Evolutionary conservation across 2,797 vertebrate species (phyloP).

Genomic region (Rhinella marina): DNA sequence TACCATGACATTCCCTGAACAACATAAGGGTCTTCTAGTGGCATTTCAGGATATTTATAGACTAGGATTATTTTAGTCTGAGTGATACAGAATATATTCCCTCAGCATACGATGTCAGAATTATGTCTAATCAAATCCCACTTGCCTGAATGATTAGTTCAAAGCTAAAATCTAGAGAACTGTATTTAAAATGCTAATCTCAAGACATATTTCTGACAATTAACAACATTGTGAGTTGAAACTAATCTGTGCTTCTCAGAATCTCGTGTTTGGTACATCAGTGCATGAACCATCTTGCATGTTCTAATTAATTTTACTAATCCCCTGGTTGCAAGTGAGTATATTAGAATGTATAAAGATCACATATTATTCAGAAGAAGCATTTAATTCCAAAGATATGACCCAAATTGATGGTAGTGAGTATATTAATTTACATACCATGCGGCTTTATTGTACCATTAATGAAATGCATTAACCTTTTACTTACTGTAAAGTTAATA

Average conservation of each 20-base stretch:
- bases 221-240: slow-evolving; percentile 62
- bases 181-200: slow-evolving; percentile 68
- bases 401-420: slow-evolving; percentile 61
- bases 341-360: slow-evolving; percentile 63
- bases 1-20: not conserved
- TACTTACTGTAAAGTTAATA: not conserved
- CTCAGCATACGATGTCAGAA: slow-evolving; percentile 23
- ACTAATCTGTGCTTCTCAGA: slow-evolving; percentile 62
- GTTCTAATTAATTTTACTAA: slow-evolving; percentile 70
- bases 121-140: slow-evolving; percentile 42
- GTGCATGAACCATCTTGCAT: slow-evolving; percentile 61
- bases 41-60: not conserved
- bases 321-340: slow-evolving; percentile 62
- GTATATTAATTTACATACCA: slow-evolving; percentile 54
- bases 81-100: slow-evolving; percentile 30
- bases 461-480: not conserved
- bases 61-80: slow-evolving; percentile 13
- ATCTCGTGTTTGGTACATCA: slow-evolving; percentile 63
- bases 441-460: slow-evolving; percentile 11
- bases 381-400: slow-evolving; percentile 63
- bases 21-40: slow-evolving; percentile 25
- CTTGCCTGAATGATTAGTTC: slow-evolving; percentile 44
- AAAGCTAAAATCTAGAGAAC: slow-evolving; percentile 50
- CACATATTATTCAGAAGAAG: slow-evolving; percentile 59
- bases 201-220: slow-evolving; percentile 63